These are phyloP conservation scores for Drosophila sp. DNA, from an alignment of 1,140 invertebrate species.

Conservation along the genomic window DNA sequence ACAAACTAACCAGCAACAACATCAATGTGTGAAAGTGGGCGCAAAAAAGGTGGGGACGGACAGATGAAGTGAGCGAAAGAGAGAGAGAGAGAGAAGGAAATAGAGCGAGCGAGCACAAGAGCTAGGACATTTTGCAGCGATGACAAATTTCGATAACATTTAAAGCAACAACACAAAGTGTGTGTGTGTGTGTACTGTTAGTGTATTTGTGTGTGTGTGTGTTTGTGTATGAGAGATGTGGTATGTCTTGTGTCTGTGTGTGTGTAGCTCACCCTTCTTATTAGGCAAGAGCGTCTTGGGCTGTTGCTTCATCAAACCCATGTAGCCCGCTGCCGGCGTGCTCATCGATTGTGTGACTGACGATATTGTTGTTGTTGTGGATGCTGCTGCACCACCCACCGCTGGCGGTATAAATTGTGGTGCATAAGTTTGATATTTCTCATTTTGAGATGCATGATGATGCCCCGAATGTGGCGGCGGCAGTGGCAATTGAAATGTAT, in stretches of 20 bases:
- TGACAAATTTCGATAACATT: slow-evolving; percentile 47
- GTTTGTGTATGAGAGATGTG: slow-evolving; percentile 24
- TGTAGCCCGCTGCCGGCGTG: slow-evolving; percentile 19
- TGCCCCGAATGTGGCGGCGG: slow-evolving; percentile 40
- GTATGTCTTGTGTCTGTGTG: slow-evolving; percentile 26
- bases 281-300: slow-evolving; percentile 74
- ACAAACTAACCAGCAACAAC: slow-evolving; percentile 59
- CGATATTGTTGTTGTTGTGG: slow-evolving; percentile 28
- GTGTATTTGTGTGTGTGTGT: background rate
- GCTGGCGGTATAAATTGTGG: slow-evolving; percentile 59
- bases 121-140: slow-evolving; percentile 24
- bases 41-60: slow-evolving; percentile 8
- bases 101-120: slow-evolving; percentile 20
- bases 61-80: slow-evolving; percentile 33
- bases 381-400: slow-evolving; percentile 32
- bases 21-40: slow-evolving; percentile 41
- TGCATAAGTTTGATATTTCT: slow-evolving; percentile 67
- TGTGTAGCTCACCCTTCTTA: slow-evolving; percentile 77
- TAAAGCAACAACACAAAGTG: slow-evolving; percentile 57
- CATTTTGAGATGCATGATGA: slow-evolving; percentile 42
- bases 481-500: slow-evolving; percentile 57
- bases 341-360: slow-evolving; percentile 42
- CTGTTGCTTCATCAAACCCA: slow-evolving; percentile 63
- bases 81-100: slow-evolving; percentile 15
- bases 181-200: slow-evolving; percentile 34